Evolutionary conservation across 2,113 vertebrate species (phyloP).

Genomic region (Cygnus atratus): DNA sequence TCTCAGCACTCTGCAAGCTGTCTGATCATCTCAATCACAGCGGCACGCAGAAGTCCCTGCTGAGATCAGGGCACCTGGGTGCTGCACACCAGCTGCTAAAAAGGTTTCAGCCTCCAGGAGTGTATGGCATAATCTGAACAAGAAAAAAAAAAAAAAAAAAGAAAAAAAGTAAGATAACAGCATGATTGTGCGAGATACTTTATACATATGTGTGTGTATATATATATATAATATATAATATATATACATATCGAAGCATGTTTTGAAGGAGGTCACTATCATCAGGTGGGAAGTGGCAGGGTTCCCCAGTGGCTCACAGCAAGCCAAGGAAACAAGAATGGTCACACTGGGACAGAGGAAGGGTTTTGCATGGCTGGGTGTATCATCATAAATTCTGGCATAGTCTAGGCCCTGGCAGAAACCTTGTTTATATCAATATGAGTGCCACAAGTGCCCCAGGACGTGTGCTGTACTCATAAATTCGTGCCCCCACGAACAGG

Average conservation of each 20-base stretch:
- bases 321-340: not conserved
- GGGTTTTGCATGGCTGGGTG: not conserved
- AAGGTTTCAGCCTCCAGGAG: not conserved
- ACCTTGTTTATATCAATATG: not conserved
- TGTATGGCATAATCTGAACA: not conserved
- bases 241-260: too few species aligned
- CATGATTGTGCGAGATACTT: not conserved
- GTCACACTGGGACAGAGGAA: not conserved
- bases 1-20: not conserved
- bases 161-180: not conserved
- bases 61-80: accelerated
- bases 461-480: not conserved
- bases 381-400: not conserved
- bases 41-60: not conserved
- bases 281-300: not conserved
- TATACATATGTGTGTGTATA: too few species aligned
- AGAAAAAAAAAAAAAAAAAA: not conserved
- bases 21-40: not conserved
- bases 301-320: not conserved
- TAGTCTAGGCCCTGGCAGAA: not conserved
- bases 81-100: not conserved
- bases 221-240: too few species aligned
- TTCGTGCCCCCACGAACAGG: not conserved
- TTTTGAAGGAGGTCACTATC: not conserved
- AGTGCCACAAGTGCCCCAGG: not conserved